Conservation (phyloP, 2,113 vertebrate genomes). For the Megaleporinus macrocephalus region DNA sequence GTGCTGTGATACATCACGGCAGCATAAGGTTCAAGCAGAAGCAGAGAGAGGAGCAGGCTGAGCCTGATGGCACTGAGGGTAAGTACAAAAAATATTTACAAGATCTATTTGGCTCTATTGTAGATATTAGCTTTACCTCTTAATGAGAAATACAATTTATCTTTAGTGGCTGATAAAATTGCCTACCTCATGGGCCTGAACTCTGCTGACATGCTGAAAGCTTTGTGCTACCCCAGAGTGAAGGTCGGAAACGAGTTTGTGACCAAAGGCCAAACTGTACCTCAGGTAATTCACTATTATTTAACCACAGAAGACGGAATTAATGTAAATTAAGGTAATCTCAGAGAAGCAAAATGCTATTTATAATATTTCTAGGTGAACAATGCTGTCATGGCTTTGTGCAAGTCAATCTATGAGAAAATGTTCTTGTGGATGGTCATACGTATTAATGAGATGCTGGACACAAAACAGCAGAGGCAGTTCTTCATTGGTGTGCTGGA, state of each 20-base stretch:
- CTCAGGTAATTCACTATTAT: constrained; percentile 42
- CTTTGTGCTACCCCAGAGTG: constrained; percentile 75
- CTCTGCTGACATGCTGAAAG: constrained; percentile 76
- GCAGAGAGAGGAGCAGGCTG: constrained; percentile 88
- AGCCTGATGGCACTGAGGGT: constrained; percentile 91
- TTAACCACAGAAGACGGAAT: no score
- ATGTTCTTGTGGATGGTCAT: constrained; percentile 15
- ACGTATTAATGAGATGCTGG: constrained; percentile 55
- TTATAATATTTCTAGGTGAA: constrained; percentile 62
- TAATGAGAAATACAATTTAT: neutral
- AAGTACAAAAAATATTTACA: neutral
- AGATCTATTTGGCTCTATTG: neutral
- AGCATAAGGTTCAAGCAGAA: constrained; percentile 93
- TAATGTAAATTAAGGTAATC: no score
- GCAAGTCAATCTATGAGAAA: constrained; percentile 33
- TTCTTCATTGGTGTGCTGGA: constrained; percentile 78
- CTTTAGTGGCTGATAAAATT: constrained; percentile 75
- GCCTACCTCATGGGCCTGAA: constrained; percentile 78
- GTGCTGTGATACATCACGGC: constrained; percentile 89
- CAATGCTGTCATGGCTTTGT: constrained; percentile 59
- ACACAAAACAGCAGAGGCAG: constrained; percentile 72
- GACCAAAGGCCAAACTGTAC: constrained; percentile 73
- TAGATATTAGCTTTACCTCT: no score
- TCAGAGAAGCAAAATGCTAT: neutral
- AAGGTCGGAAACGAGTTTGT: constrained; percentile 79